phyloP scores from a whole-genome alignment of 2,888 invertebrate species.

The Synanthedon formicaeformis region DNA sequence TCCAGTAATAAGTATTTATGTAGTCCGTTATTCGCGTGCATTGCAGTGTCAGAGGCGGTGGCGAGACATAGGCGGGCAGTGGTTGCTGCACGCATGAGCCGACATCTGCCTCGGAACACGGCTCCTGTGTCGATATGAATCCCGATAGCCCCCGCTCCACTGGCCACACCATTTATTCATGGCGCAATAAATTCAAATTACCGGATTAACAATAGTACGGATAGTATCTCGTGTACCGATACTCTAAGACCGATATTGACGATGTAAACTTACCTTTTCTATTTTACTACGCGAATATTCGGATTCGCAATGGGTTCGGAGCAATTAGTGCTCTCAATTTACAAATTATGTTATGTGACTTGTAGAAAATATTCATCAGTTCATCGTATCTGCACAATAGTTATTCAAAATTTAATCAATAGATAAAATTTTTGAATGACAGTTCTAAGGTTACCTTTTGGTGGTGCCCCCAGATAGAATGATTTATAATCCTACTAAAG shows the following conservation, averaged over 20 bases:
- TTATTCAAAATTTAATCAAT: too few relatives aligned
- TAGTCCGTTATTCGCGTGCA: conserved; percentile 16
- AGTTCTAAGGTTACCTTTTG: too few relatives aligned
- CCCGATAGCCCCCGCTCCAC: conserved; percentile 48
- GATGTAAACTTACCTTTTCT: conserved; percentile 29
- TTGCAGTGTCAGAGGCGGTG: conserved; percentile 28
- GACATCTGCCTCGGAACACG: conserved; percentile 25
- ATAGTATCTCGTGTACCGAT: conserved; percentile 54
- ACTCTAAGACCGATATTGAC: conserved; percentile 34
- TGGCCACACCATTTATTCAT: conserved; percentile 61
- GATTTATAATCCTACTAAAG: too few relatives aligned
- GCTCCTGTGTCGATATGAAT: conserved; percentile 49
- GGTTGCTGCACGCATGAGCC: conserved; percentile 11
- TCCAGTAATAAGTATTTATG: conserved; percentile 1
- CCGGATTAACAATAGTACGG: conserved; percentile 68
- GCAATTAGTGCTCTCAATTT: neutral
- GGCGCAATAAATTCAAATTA: conserved; percentile 71
- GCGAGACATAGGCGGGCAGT: conserved; percentile 5
- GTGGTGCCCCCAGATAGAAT: too few relatives aligned
- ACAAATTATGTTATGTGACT: too few relatives aligned
- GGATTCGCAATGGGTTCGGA: neutral
- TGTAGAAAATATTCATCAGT: too few relatives aligned
- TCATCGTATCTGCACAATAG: too few relatives aligned
- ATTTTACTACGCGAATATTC: conserved; percentile 14
- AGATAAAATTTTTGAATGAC: too few relatives aligned